Conservation (phyloP, 53 echinoderm and acorn worm genomes). For the Hippasteria phrygiana region DNA sequence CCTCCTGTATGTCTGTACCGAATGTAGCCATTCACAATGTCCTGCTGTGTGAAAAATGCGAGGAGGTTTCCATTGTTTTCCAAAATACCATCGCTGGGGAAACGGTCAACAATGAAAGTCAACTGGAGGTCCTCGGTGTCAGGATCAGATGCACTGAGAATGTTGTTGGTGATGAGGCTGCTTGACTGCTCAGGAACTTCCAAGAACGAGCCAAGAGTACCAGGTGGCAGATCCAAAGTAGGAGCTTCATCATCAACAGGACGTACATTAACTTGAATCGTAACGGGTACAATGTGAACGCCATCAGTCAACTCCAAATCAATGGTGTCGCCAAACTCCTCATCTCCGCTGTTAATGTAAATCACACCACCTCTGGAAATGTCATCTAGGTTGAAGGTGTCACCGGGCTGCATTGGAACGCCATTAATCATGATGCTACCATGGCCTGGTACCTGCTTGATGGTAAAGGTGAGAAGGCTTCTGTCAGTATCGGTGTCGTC, state of each 20-base stretch:
- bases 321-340: slow-evolving; percentile 76
- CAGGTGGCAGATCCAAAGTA: slow-evolving; percentile 90
- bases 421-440: slow-evolving; percentile 71
- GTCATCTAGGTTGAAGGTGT: slow-evolving; percentile 80
- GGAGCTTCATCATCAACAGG: slow-evolving; percentile 99
- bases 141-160: slow-evolving; percentile 97
- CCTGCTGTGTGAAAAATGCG: slow-evolving; percentile 88
- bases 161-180: slow-evolving; percentile 95
- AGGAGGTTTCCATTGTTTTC: slow-evolving; percentile 82
- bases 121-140: slow-evolving; percentile 96
- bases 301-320: slow-evolving; percentile 91
- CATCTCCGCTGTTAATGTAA: slow-evolving; percentile 88
- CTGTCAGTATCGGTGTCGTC: slow-evolving; percentile 86
- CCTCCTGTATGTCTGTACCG: slow-evolving; percentile 95
- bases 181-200: slow-evolving; percentile 92
- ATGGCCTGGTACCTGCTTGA: slow-evolving; percentile 68
- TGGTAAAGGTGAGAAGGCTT: slow-evolving; percentile 65
- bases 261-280: slow-evolving; percentile 75
- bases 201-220: slow-evolving; percentile 89
- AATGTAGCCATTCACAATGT: slow-evolving; percentile 93
- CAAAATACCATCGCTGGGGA: slow-evolving; percentile 77
- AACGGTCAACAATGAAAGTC: slow-evolving; percentile 82
- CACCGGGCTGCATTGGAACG: slow-evolving; percentile 77
- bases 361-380: slow-evolving; percentile 72
- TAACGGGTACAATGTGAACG: slow-evolving; percentile 88